A percentile compares a stretch with the other conserved stretches of the same genome.
These are phyloP conservation scores for Lichenostomus cassidix DNA, from an alignment of 2,113 vertebrate species.

Conservation along the genomic window DNA sequence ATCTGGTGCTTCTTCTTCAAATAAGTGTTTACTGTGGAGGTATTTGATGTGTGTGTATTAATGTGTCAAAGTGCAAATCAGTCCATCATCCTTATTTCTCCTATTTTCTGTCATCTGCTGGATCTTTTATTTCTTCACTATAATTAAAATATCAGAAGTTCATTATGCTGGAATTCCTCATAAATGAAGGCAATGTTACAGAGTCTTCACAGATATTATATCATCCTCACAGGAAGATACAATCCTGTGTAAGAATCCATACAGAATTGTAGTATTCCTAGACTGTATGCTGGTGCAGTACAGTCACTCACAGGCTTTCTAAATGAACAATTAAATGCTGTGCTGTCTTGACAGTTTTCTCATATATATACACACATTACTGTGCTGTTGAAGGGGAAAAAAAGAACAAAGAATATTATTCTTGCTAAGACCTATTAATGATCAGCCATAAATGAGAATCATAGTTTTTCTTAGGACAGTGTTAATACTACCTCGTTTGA, in stretches of 20 bases:
- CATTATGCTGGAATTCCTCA: neutral
- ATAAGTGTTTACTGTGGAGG: neutral
- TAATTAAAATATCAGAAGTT: neutral
- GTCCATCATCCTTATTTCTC: neutral
- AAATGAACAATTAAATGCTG: neutral
- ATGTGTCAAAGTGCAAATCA: neutral
- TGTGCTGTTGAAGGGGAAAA: neutral
- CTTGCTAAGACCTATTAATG: neutral
- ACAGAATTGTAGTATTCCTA: neutral
- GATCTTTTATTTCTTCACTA: neutral
- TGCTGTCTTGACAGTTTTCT: neutral
- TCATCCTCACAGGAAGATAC: neutral
- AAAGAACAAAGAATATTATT: neutral
- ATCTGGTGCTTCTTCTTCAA: neutral
- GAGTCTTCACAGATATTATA: neutral
- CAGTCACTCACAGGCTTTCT: neutral
- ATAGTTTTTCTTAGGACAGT: neutral
- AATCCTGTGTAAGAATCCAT: neutral
- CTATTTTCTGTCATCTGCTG: neutral
- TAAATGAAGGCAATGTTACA: neutral
- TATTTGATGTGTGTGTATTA: neutral
- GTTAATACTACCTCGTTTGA: neutral
- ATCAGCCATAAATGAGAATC: neutral
- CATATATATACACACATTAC: neutral
- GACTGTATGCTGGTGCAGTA: neutral